Base-by-base conservation (phyloP, 2,797 vertebrate genomes). In the Lepilemur septentrionalis region DNA sequence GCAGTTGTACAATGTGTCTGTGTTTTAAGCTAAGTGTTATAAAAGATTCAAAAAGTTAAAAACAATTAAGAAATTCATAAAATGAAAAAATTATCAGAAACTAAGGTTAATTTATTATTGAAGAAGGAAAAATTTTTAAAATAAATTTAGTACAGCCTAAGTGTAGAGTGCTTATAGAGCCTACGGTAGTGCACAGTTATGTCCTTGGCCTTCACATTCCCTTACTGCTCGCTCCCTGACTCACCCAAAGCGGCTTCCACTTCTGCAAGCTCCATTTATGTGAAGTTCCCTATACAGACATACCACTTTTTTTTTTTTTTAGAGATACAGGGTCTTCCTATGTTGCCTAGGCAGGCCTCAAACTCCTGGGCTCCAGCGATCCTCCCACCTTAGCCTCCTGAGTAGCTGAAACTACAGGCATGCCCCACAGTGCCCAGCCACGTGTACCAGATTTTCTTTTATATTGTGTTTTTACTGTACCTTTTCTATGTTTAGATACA, bases 121-220 rank as follows among this genome's bases (percentile, higher is more conserved):
- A 65, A 65, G 32, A 65, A 65, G 32, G 57, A 59, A 12, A 59
- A 12, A 12, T 59, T 59, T 59, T 59, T 28, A 2, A 59, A 59
- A 28, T 12, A 28, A 25, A 59, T 59, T 59, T 59, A 12, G 9
- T 12, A 7, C 22, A 55, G 52, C 52, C 61, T 32, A 13, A 63
- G 61, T 15, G 32, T 18, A 65, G 32, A 4, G 32, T n/a, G 63
- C 35, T 18, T 35, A 65, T n/a, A 65, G 17, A n/a, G 63, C 4
- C 7, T 18, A 9, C 14, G 2, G 15, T 7, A 67, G 63, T 18
- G 7, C 0, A 18, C 5, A 4, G 63, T 18, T 4, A n/a, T n/a
- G 32, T 35, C 63, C 7, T 59, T 4, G 32, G 15, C 63, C 63
- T 67, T 67, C 63, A 67, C 17, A 17, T n/a, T 67, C 32, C n/a